Conservation (phyloP, 2,888 invertebrate species). For the Sussaba pulchella region DNA sequence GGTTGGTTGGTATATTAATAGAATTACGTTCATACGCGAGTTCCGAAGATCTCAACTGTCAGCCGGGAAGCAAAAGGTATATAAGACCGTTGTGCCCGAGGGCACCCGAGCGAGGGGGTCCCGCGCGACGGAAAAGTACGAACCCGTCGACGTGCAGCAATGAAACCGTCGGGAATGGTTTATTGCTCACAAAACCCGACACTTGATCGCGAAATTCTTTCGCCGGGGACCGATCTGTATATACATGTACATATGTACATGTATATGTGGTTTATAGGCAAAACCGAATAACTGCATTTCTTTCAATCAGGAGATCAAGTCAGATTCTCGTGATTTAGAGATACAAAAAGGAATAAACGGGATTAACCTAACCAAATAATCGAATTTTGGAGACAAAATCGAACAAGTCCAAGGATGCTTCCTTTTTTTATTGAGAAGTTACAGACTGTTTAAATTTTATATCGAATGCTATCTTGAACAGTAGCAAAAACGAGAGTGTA, state of each 20-base stretch:
- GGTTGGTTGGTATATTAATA: constrained; percentile 73
- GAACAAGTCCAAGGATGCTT: too few species aligned
- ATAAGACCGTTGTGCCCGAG: not conserved
- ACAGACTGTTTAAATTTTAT: too few species aligned
- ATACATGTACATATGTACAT: not conserved
- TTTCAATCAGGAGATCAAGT: too few species aligned
- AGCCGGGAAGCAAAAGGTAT: constrained; percentile 46
- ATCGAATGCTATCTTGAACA: too few species aligned
- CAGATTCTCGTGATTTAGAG: too few species aligned
- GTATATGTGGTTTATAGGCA: too few species aligned
- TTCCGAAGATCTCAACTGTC: constrained; percentile 62
- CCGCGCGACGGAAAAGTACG: constrained; percentile 13
- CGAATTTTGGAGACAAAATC: too few species aligned
- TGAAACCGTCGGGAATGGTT: constrained; percentile 2
- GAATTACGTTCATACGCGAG: constrained; percentile 63
- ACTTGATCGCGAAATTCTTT: constrained; percentile 48
- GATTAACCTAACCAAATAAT: too few species aligned
- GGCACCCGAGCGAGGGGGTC: not conserved
- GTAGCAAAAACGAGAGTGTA: too few species aligned
- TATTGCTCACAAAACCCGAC: constrained; percentile 2
- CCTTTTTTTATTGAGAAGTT: too few species aligned
- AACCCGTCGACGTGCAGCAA: not conserved
- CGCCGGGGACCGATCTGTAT: constrained; percentile 15
- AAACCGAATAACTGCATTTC: too few species aligned
- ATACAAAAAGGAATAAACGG: too few species aligned